Evolutionary conservation across 2,888 invertebrate genomes (phyloP).

Genomic region (Ophioninae sp.): DNA sequence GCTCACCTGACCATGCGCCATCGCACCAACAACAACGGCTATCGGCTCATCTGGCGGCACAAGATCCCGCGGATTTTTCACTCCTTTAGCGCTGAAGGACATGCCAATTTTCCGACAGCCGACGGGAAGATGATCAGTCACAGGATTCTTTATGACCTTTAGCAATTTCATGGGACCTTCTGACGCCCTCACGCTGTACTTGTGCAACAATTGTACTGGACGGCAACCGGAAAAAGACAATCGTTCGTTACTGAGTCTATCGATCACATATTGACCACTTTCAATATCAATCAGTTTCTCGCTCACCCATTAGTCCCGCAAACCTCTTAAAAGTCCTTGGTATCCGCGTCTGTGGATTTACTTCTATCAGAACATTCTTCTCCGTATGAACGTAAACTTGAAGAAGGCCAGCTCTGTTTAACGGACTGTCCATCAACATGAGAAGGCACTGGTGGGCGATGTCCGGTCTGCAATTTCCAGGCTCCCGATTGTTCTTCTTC

Average conservation of each 20-base stretch:
- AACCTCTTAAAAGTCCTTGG: slow-evolving; percentile 98
- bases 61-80: slow-evolving; percentile 88
- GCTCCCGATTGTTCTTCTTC: slow-evolving; percentile 92
- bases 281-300: background rate
- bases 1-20: slow-evolving; percentile 97
- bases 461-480: slow-evolving; percentile 95
- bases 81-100: slow-evolving; percentile 92
- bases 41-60: slow-evolving; percentile 92
- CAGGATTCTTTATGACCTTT: slow-evolving; percentile 98
- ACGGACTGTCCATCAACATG: slow-evolving; percentile 98
- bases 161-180: slow-evolving; percentile 94
- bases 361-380: slow-evolving; percentile 96
- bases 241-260: background rate
- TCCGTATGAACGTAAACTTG: slow-evolving; percentile 97
- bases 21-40: slow-evolving; percentile 96
- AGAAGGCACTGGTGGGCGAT: slow-evolving; percentile 98
- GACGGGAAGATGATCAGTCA: slow-evolving; percentile 96
- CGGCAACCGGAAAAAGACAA: slow-evolving; percentile 67
- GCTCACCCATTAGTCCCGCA: slow-evolving; percentile 95
- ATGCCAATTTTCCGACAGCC: slow-evolving; percentile 95
- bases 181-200: slow-evolving; percentile 94
- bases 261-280: background rate
- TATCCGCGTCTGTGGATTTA: slow-evolving; percentile 98
- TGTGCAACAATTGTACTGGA: slow-evolving; percentile 97
- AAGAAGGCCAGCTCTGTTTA: slow-evolving; percentile 97